phyloP scores from a whole-genome alignment of 2,113 vertebrate species.

The Stercorarius parasiticus region DNA sequence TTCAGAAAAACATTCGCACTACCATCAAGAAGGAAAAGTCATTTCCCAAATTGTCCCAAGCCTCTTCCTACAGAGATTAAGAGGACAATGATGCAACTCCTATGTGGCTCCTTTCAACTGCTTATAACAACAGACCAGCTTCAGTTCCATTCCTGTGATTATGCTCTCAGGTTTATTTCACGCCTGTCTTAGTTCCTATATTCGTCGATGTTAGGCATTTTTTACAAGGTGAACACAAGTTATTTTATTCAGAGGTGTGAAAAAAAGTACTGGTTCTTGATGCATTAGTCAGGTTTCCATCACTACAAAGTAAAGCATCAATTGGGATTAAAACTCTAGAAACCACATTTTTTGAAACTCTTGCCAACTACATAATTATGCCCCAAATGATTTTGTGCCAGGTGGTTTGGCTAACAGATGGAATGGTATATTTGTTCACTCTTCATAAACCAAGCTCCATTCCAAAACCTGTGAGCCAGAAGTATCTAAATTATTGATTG shows the following conservation, averaged over 20 bases:
- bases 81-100: slow-evolving; percentile 23
- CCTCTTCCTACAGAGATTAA: slow-evolving; percentile 20
- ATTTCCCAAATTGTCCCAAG: background rate
- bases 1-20: background rate
- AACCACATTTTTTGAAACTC: slow-evolving; percentile 42
- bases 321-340: slow-evolving; percentile 62
- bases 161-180: background rate
- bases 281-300: slow-evolving; percentile 49
- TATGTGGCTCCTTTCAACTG: background rate
- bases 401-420: slow-evolving; percentile 74
- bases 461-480: slow-evolving; percentile 57
- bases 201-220: background rate
- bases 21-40: background rate
- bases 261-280: background rate
- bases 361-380: slow-evolving; percentile 70
- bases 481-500: slow-evolving; percentile 62
- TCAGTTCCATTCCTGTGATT: background rate
- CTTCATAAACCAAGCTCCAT: slow-evolving; percentile 49
- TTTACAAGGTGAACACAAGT: slow-evolving; percentile 25
- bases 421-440: slow-evolving; percentile 68
- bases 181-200: background rate
- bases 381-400: slow-evolving; percentile 65
- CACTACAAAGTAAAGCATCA: slow-evolving; percentile 35
- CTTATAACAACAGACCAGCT: background rate
- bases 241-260: background rate